phyloP scores from a whole-genome alignment of 2,888 invertebrate genomes.

The Apodemia hepburni region DNA sequence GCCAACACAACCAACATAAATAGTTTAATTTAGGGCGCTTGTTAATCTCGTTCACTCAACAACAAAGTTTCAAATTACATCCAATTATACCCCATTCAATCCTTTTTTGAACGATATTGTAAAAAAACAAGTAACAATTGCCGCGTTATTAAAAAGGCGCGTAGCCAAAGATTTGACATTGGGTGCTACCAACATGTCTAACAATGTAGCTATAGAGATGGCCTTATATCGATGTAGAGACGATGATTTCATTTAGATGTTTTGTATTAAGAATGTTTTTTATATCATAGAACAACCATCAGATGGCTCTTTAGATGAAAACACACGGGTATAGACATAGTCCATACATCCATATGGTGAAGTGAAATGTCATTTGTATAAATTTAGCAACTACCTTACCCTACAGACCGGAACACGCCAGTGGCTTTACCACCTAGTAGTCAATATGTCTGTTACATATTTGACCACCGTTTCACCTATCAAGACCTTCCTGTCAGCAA shows the following conservation, averaged over 20 bases:
- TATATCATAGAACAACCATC: neutral
- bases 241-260: conserved; percentile 20
- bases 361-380: too few species aligned
- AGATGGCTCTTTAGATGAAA: too few species aligned
- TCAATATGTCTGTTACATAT: too few species aligned
- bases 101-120: conserved; percentile 63
- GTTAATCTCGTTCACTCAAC: conserved; percentile 59
- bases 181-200: conserved; percentile 62
- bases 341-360: too few species aligned
- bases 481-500: too few species aligned
- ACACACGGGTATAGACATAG: too few species aligned
- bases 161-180: conserved; percentile 68
- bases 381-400: too few species aligned
- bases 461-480: too few species aligned
- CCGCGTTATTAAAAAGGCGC: conserved; percentile 69
- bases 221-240: conserved; percentile 41
- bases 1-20: conserved; percentile 59
- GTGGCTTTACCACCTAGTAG: too few species aligned
- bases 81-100: conserved; percentile 78
- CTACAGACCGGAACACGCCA: too few species aligned
- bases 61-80: conserved; percentile 75
- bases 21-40: conserved; percentile 58
- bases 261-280: neutral
- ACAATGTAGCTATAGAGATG: conserved; percentile 42
- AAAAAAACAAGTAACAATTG: conserved; percentile 64